Evolutionary conservation across 2,797 vertebrate species (phyloP).

Genomic region (Scolopax rusticola): DNA sequence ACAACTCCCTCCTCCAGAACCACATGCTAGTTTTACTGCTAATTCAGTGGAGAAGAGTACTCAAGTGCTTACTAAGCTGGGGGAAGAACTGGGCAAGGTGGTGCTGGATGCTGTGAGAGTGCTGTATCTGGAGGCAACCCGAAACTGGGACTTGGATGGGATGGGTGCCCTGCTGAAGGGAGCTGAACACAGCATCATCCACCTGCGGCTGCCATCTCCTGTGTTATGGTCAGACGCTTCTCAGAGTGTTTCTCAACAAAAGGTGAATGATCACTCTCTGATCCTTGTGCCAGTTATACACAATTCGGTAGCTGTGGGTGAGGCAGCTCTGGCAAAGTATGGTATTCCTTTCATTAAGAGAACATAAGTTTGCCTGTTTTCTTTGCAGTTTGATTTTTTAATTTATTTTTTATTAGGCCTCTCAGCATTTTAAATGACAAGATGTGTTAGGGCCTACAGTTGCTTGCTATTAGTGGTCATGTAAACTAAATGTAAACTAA

Average conservation of each 20-base stretch:
- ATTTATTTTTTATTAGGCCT: not conserved
- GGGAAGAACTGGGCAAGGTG: not conserved
- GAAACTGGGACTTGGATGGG: not conserved
- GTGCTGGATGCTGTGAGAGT: not conserved
- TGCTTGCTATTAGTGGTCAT: not conserved
- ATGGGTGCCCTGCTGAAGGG: rapidly evolving
- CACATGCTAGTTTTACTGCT: not conserved
- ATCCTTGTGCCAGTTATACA: not conserved
- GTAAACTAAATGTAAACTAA: not conserved
- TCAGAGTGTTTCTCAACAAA: not conserved
- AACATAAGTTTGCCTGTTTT: not conserved
- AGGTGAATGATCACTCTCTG: rapidly evolving
- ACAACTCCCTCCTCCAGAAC: not conserved
- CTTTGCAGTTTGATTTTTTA: not conserved
- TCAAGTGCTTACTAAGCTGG: rapidly evolving
- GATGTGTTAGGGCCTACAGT: not conserved
- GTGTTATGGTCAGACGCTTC: rapidly evolving
- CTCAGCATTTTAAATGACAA: not conserved
- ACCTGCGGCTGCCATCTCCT: rapidly evolving
- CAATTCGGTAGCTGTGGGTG: rapidly evolving
- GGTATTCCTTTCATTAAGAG: not conserved
- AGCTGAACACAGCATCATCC: rapidly evolving
- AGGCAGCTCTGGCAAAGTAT: not conserved
- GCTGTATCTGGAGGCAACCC: not conserved
- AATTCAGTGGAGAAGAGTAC: not conserved